Base-by-base conservation (phyloP, 2,888 invertebrate species). In the Alsophila aescularia region DNA sequence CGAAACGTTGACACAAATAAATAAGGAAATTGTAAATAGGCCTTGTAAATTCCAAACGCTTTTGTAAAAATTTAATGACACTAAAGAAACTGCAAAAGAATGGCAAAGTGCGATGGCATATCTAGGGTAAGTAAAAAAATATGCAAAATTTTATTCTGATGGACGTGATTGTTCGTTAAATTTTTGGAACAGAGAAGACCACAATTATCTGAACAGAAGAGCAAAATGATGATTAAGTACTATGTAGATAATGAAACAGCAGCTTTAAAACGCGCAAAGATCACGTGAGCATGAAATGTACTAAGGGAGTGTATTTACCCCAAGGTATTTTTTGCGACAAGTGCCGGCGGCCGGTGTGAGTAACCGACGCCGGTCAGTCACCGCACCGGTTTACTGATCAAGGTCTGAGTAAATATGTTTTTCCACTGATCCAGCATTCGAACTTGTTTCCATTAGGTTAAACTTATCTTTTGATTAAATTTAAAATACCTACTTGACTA, bases 311-410 rank as follows among this genome's bases (percentile, higher is more conserved):
- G 47, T 66, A 63, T 72, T 69, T 72, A 70, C 63, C 60, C 59
- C 67, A 64, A 62, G 60, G 50, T 16, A n/a, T 54, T 79, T 81
- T 79, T 78, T 73, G 71, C 70, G 66, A 67, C 61, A 67, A 64
- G 72, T 78, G 83, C 37, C 50, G 56, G 32, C 34, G 34, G 16
- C 9, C 41, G 51, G 56, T 57, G 62, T 84, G 83, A 85, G 82
- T 83, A 86, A 85, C 84, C 85, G 75, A 32, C 53, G 51, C 69
- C 81, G 86, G 87, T 86, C 87, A 86, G 60, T 87, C 83, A 86
- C 87, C 86, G 82, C 71, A 69, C 75, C 79, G 81, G 76, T 80
- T 72, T 75, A 70, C 65, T 74, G 75, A 58, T 73, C 81, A 81
- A 83, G 83, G 84, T 73, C 79, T 74, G 64, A 66, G 67, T 73